Base-by-base conservation (phyloP, 2,888 invertebrate genomes). In the Heliothis peltigera region DNA sequence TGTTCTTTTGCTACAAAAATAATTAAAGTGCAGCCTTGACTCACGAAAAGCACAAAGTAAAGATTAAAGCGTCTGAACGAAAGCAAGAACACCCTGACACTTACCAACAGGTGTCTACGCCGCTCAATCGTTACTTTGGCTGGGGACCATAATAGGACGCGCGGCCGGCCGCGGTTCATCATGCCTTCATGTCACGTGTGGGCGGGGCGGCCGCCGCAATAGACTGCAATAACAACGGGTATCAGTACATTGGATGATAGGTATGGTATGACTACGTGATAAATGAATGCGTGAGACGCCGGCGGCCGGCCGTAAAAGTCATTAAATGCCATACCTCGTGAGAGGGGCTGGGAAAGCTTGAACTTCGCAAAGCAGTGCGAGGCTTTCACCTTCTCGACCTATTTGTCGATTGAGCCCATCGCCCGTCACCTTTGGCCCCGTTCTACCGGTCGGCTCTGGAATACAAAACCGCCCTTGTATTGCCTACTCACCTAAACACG, bases 311-410 rank as follows among this genome's bases (percentile, higher is more conserved):
- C 90, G 84, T 79, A 72, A n/a, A 39, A 81, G 58, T 58, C 69
- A 69, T 63, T 63, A 72, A 72, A 79, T 80, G 81, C 82, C 88
- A 93, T 97, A 97, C 98, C 97, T 97, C 96, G 97, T 97, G 54
- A 95, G 91, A 71, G 98, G 97, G 85, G 97, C 96, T 74, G 98
- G 97, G 90, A 96, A 97, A 59, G 97, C 97, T 95, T 98, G 97
- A 75, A 97, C 97, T 83, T 97, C 97, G 89, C 98, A 98, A 82
- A 97, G 95, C 81, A 97, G 96, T 72, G 97, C 96, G 79, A 97
- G 96, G 79, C 93, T 95, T 79, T 92, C 90, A 62, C 80, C 84
- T 65, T 82, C 82, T 73, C 86, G 87, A 82, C 95, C 93, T 84
- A 95, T 91, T 79, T 95, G 92, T 77, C 96, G 95, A 88, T 96